A percentile compares a stretch with the other conserved stretches of the same genome.
phyloP scores from a whole-genome alignment of 2,888 invertebrate genomes.

The Agapetus fuscipes region DNA sequence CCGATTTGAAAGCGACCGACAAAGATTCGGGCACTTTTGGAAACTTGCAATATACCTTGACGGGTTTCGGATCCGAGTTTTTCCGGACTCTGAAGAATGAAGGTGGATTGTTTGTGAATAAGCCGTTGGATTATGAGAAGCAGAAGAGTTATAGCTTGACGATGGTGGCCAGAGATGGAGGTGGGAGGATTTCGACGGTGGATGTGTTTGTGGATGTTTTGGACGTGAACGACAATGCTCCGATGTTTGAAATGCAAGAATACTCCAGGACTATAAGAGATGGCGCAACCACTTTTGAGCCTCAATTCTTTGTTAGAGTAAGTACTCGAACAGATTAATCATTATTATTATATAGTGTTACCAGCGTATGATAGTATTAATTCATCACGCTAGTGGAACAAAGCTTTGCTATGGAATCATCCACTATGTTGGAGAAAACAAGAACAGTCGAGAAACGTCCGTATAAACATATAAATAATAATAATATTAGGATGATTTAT shows the following conservation, averaged over 20 bases:
- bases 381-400: no score
- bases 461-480: no score
- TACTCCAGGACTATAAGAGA: constrained; percentile 70
- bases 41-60: constrained; percentile 59
- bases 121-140: constrained; percentile 64
- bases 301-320: constrained; percentile 65
- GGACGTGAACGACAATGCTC: constrained; percentile 71
- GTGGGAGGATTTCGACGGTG: constrained; percentile 59
- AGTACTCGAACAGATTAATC: no score
- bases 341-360: no score
- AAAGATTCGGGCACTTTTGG: constrained; percentile 65
- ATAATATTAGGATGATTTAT: no score
- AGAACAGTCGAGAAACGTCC: no score
- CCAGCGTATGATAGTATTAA: no score
- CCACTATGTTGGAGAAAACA: no score
- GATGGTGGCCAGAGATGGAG: constrained; percentile 72
- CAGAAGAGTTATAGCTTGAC: constrained; percentile 73
- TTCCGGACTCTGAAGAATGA: constrained; percentile 57
- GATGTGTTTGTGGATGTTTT: constrained; percentile 61
- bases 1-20: constrained; percentile 58
- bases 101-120: constrained; percentile 59
- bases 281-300: constrained; percentile 65
- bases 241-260: constrained; percentile 58
- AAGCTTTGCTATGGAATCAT: no score
- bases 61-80: constrained; percentile 70